These are phyloP conservation scores for Orthosia incerta DNA, from an alignment of 2,888 invertebrate species.

Conservation along the genomic window DNA sequence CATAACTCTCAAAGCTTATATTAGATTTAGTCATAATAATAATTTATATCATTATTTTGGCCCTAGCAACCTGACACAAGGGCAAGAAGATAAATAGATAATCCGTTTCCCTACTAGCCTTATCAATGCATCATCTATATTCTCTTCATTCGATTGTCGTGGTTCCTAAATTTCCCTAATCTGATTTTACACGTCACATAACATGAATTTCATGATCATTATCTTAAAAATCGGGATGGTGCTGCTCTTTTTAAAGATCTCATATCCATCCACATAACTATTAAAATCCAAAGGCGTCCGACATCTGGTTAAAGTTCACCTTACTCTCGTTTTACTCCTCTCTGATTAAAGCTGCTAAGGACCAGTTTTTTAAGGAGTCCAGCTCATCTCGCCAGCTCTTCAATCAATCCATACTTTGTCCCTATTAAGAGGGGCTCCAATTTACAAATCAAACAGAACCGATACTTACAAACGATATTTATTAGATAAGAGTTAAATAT, in stretches of 20 bases:
- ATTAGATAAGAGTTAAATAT: slow-evolving; percentile 79
- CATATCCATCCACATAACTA: neutral
- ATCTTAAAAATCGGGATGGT: neutral
- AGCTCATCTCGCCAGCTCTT: neutral
- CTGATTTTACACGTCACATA: too few species aligned
- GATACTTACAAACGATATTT: slow-evolving; percentile 76
- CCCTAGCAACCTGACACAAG: neutral
- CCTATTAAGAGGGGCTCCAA: neutral
- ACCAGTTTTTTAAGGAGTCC: neutral
- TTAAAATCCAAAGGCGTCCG: neutral
- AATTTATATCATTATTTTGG: neutral
- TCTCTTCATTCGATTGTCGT: neutral
- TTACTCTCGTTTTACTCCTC: neutral
- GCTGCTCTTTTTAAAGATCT: neutral
- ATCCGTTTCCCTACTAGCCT: too few species aligned
- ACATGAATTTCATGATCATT: neutral
- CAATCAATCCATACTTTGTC: neutral
- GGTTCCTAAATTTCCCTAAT: too few species aligned
- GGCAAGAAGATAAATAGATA: neutral
- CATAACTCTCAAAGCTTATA: neutral
- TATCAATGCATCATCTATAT: neutral
- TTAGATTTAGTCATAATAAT: neutral
- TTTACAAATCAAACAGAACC: slow-evolving; percentile 58
- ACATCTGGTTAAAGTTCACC: neutral
- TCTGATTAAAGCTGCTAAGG: neutral